Evolutionary conservation across 1,140 invertebrate genomes (phyloP).

Genomic region (Papilio glaucus): DNA sequence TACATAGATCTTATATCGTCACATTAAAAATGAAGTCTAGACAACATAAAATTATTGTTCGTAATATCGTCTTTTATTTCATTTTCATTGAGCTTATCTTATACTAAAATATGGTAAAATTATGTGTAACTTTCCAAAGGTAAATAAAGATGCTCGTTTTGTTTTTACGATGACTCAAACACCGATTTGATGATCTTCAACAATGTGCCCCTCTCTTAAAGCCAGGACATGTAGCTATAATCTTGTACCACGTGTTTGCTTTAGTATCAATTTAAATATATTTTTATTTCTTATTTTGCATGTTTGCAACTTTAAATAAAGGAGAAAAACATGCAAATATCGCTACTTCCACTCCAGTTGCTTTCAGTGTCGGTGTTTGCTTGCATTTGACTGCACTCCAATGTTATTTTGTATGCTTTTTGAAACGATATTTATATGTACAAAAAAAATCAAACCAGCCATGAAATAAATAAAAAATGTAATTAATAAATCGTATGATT

Average conservation of each 20-base stretch:
- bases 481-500: no score
- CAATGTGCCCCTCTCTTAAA: no score
- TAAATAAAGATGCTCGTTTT: neutral
- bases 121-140: neutral
- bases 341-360: conserved; percentile 14
- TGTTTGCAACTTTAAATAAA: neutral
- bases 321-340: conserved; percentile 25
- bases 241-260: neutral
- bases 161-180: neutral
- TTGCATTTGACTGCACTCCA: conserved; percentile 21
- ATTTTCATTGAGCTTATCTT: conserved; percentile 22
- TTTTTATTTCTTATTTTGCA: neutral
- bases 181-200: no score
- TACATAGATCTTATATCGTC: neutral
- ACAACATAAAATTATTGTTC: conserved; percentile 1
- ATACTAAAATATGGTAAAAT: neutral
- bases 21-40: conserved; percentile 5
- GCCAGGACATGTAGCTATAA: no score
- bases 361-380: conserved; percentile 22
- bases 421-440: conserved; percentile 12
- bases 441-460: no score
- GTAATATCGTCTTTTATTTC: conserved; percentile 15
- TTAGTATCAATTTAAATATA: neutral
- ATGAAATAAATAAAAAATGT: no score
- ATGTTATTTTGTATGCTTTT: conserved; percentile 1